These are phyloP conservation scores for Tachina fera DNA, from an alignment of 2,888 invertebrate genomes.

Conservation along the genomic window DNA sequence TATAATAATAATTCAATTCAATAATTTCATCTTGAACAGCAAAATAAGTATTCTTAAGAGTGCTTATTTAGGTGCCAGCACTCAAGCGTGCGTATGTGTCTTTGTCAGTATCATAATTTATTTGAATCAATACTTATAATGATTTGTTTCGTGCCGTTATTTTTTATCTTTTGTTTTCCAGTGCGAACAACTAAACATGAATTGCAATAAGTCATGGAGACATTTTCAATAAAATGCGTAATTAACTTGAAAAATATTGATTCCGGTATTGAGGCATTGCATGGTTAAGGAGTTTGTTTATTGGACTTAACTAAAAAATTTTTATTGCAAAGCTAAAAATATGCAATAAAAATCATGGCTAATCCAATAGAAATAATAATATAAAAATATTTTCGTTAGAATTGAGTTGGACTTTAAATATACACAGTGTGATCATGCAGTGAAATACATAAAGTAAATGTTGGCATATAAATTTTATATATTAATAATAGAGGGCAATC, in stretches of 20 bases:
- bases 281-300: constrained; percentile 13
- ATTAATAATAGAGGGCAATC: not conserved
- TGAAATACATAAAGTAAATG: not conserved
- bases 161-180: constrained; percentile 20
- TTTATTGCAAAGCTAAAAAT: constrained; percentile 11
- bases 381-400: constrained; percentile 23
- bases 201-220: constrained; percentile 48
- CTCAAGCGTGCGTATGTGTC: not conserved
- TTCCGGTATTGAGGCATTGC: constrained; percentile 19
- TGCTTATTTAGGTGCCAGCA: not conserved
- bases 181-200: constrained; percentile 22
- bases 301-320: constrained; percentile 2
- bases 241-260: constrained; percentile 34
- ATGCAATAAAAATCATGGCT: constrained; percentile 24
- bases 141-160: constrained; percentile 47
- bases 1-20: constrained; percentile 57
- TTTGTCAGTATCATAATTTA: constrained; percentile 50
- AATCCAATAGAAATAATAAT: not conserved
- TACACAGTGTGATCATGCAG: not conserved
- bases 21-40: constrained; percentile 38
- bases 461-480: not conserved
- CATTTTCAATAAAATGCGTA: constrained; percentile 31
- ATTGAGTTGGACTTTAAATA: not conserved
- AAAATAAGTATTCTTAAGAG: constrained; percentile 21
- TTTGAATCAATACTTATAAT: constrained; percentile 55